Evolutionary conservation across 2,888 invertebrate species (phyloP).

Genomic region (Spatulosminthurus flaviceps): DNA sequence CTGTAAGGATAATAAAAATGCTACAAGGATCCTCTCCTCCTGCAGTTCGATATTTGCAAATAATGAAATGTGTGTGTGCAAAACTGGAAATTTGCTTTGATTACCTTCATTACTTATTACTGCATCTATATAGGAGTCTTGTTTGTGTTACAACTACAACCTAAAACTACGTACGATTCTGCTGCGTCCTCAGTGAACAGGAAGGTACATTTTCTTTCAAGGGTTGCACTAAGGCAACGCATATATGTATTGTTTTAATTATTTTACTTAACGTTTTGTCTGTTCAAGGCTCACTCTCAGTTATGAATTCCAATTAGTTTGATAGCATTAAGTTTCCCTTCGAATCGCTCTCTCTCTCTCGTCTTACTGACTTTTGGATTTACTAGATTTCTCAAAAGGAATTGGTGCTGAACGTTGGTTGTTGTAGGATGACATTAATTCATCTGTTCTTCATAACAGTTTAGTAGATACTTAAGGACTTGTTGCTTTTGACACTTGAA

Average conservation of each 20-base stretch:
- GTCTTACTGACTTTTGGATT: no score
- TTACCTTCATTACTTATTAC: neutral
- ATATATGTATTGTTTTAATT: neutral
- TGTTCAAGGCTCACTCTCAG: constrained; percentile 5
- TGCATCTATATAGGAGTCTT: neutral
- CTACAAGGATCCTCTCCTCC: neutral
- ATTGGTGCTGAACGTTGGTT: no score
- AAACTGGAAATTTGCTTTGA: constrained; percentile 8
- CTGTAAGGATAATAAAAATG: neutral
- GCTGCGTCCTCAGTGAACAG: neutral
- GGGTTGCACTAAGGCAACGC: neutral
- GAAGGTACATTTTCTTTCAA: neutral
- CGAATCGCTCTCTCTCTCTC: neutral
- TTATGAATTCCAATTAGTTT: neutral
- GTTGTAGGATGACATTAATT: no score
- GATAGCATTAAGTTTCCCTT: neutral
- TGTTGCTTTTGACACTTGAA: no score
- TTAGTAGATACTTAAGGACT: no score
- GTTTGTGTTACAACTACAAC: neutral
- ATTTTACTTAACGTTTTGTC: neutral
- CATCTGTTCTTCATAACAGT: no score
- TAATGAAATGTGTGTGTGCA: neutral
- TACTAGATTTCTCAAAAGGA: no score
- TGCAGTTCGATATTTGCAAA: constrained; percentile 12
- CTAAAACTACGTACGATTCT: neutral